Evolutionary conservation across 2,797 vertebrate species (phyloP), one percentile per base, ranked within the genome.

Genomic region (Otus scops): DNA sequence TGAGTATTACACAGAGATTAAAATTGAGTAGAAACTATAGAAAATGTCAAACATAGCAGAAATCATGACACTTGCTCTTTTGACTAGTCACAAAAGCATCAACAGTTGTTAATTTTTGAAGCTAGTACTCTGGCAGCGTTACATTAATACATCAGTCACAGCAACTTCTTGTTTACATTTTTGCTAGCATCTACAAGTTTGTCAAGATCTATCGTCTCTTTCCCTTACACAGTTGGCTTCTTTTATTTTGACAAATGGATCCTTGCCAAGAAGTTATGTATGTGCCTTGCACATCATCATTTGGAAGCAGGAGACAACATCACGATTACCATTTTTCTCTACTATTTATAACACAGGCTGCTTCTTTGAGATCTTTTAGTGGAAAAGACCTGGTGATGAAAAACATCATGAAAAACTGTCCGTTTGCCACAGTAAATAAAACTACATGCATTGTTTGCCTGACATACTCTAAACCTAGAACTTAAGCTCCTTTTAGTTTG

Each of bases 21-120:
- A 96, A 96, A 94, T 83, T 84, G 95, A 96, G 85, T 94, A 85
- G 79, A 54, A 85, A 79, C 78, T 47, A 32, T 75, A 92, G 96
- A 88, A 97, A 97, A 94, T 91, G 95, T 97, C 95, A 97, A 97
- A 95, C 87, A 85, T 91, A 95, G 92, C 95, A 97, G 86, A 96
- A 97, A 96, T 94, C 78, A 84, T 93, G 84, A 88, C 96, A 96
- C 91, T 73, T 97, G 89, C 81, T 97, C 92, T 97, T 97, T 96
- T 82, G 85, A 91, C 92, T 92, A 77, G 88, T 78, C 85, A 74
- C 61, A 82, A 93, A 93, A 93, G 68, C 86, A 73, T 79, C 79
- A 88, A 85, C 70, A 92, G 80, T 93, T 95, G 91, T 86, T 93
- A 83, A 83, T 93, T 95, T 83, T 61, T 36, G 92, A 88, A 89